Evolutionary conservation across 2,888 invertebrate species (phyloP).

Genomic region (Merodon equestris): DNA sequence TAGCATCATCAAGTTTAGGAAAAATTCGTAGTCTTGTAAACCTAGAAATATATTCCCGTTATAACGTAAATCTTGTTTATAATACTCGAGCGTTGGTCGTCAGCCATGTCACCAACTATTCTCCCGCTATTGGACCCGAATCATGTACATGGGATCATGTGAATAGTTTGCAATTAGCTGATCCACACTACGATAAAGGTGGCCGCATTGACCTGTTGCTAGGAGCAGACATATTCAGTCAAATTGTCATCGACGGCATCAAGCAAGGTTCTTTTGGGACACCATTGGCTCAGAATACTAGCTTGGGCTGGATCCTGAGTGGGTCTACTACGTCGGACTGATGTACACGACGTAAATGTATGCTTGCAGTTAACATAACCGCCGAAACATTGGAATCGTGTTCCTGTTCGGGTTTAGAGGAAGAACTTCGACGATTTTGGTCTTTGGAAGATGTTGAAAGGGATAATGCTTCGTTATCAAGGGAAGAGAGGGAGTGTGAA

Average conservation of each 20-base stretch:
- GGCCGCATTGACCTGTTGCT: conserved; percentile 10
- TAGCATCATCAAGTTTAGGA: conserved; percentile 8
- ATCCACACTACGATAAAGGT: conserved; percentile 14
- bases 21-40: conserved; percentile 6
- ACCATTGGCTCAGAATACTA: conserved; percentile 18
- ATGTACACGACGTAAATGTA: conserved; percentile 2
- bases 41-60: conserved; percentile 7
- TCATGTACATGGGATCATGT: conserved; percentile 20
- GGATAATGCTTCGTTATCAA: conserved; percentile 9
- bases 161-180: conserved; percentile 5
- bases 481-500: conserved; percentile 8
- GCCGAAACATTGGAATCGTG: conserved; percentile 4
- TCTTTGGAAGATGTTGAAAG: conserved; percentile 24
- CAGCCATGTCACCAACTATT: conserved; percentile 1
- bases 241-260: conserved; percentile 18
- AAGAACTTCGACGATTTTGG: conserved; percentile 17
- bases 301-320: conserved; percentile 17
- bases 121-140: not conserved
- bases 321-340: conserved; percentile 6
- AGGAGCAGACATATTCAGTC: conserved; percentile 18
- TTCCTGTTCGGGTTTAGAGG: conserved; percentile 9
- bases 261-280: conserved; percentile 2
- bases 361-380: conserved; percentile 3
- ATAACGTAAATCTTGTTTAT: not conserved
- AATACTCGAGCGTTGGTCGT: conserved; percentile 1